Evolutionary conservation across 2,888 invertebrate genomes (phyloP), one percentile per base, ranked within the genome.

Genomic region (Eupithecia abbreviata): DNA sequence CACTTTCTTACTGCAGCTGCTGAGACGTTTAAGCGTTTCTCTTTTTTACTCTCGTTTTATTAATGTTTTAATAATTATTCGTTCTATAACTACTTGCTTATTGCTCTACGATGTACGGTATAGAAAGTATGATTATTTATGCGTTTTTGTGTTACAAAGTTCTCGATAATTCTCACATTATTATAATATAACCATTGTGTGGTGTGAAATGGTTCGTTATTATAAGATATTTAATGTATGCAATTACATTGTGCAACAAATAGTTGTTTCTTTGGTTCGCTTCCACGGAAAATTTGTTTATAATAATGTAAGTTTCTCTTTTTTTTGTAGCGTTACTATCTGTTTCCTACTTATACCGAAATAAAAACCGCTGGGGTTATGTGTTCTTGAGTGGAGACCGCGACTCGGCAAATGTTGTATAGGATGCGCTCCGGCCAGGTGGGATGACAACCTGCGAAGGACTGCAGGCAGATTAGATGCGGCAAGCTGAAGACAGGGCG

Each of bases 81-180:
- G 62, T 18, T 62, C 62, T 62, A 62, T 71, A 47, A 10, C 73
- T 51, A 73, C 42, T 6, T 67, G 18, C 3, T 49, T 42, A 51
- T 42, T 67, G 5, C 51, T 51, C 41, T 51, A 66, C 66, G 66
- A 41, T 68, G 55, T 72, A 55, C 66, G 7, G 66, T 70, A 72
- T 67, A 78, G 76, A 78, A 78, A 78, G 76, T 65, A 55, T 47
- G 69, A 72, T 70, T 72, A 76, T 78, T 78, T 72, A 74, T 70
- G 72, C 58, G 74, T 74, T 76, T 76, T 76, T 78, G 71, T 69
- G 72, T 49, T 43, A 73, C 73, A 71, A 75, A 73, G 71, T 74
- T 78, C 78, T 78, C 77, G 72, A 79, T 79, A 77, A 69, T 77
- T 79, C 77, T 79, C 77, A 77, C 75, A 77, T 77, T 77, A 77